Evolutionary conservation across 2,888 invertebrate species (phyloP).

Genomic region (Craniophora ligustri): DNA sequence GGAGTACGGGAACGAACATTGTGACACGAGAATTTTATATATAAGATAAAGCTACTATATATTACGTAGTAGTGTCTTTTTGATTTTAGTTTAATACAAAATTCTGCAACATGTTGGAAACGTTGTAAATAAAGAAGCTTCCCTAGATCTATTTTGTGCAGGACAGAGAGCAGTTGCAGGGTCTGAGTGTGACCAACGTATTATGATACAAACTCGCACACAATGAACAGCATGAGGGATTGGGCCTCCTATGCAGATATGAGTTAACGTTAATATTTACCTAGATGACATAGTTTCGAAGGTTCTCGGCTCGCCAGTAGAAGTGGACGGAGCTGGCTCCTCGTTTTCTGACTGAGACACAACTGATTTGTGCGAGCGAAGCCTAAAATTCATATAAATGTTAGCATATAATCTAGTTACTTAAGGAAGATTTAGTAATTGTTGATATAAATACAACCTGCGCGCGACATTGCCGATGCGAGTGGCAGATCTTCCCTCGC

Average conservation of each 20-base stretch:
- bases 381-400: slow-evolving; percentile 57
- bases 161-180: too few relatives aligned
- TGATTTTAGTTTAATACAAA: too few relatives aligned
- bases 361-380: slow-evolving; percentile 83
- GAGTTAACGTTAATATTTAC: slow-evolving; percentile 49
- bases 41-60: too few relatives aligned
- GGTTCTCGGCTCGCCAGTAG: slow-evolving; percentile 71
- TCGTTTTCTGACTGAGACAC: slow-evolving; percentile 80
- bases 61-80: too few relatives aligned
- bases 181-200: too few relatives aligned
- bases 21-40: too few relatives aligned
- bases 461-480: slow-evolving; percentile 68
- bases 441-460: slow-evolving; percentile 55
- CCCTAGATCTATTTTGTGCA: too few relatives aligned
- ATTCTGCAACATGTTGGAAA: too few relatives aligned
- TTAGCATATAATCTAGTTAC: background rate
- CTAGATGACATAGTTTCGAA: slow-evolving; percentile 81
- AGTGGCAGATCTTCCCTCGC: slow-evolving; percentile 54
- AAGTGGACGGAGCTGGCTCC: slow-evolving; percentile 78
- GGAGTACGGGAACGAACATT: too few relatives aligned
- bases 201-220: background rate
- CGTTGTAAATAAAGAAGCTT: too few relatives aligned
- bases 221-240: too few relatives aligned
- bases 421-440: background rate
- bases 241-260: too few relatives aligned